Evolutionary conservation across 2,888 invertebrate genomes (phyloP).

Genomic region (Phoenoteleia sp.): DNA sequence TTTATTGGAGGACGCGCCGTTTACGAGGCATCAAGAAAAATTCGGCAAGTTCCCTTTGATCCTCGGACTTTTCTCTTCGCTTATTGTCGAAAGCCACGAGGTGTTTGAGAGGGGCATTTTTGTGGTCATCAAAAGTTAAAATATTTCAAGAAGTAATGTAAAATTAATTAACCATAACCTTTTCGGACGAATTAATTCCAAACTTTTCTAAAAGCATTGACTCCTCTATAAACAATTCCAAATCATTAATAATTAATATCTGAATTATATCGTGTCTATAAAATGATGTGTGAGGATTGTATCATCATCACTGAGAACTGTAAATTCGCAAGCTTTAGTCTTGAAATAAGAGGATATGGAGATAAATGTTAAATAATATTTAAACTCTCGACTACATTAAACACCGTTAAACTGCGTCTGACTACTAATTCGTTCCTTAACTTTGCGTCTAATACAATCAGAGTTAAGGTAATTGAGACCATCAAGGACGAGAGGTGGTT

Average conservation of each 20-base stretch:
- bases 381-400: slow-evolving; percentile 50
- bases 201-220: no score
- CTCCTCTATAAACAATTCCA: no score
- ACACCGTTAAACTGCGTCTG: slow-evolving; percentile 49
- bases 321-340: no score
- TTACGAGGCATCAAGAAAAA: slow-evolving; percentile 78
- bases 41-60: slow-evolving; percentile 81
- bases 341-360: no score
- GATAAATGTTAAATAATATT: no score
- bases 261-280: no score
- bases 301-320: no score
- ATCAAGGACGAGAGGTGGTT: slow-evolving; percentile 67
- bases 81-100: slow-evolving; percentile 54
- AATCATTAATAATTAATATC: no score
- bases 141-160: background rate
- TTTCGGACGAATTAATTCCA: no score
- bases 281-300: no score
- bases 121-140: slow-evolving; percentile 18
- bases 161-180: no score
- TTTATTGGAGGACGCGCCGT: slow-evolving; percentile 81
- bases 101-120: slow-evolving; percentile 26
- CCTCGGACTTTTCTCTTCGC: slow-evolving; percentile 63
- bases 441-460: slow-evolving; percentile 67
- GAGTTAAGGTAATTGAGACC: slow-evolving; percentile 70
- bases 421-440: slow-evolving; percentile 82